Conservation (phyloP, 2,113 vertebrate species). For the Agapornis roseicollis region DNA sequence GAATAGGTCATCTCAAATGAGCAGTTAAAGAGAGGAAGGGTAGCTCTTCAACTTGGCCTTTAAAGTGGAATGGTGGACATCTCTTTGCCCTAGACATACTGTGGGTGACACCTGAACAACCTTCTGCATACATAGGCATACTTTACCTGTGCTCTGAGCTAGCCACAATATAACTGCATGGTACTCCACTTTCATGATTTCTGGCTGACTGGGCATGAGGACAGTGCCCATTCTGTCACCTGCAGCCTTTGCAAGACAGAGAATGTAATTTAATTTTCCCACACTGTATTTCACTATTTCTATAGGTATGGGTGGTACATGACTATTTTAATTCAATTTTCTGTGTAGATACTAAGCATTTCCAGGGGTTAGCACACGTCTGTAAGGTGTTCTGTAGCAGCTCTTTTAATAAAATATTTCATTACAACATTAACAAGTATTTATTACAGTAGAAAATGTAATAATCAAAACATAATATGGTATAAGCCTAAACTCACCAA, state of each 20-base stretch:
- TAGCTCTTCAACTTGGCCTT: neutral
- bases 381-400: neutral
- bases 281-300: neutral
- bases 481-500: neutral
- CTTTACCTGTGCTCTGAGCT: neutral
- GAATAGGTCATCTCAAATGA: neutral
- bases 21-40: neutral
- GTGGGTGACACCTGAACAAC: neutral
- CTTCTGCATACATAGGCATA: neutral
- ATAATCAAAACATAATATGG: neutral
- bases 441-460: neutral
- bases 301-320: neutral
- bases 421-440: neutral
- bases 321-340: neutral
- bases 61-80: no score
- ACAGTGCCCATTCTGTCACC: neutral
- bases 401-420: neutral
- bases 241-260: neutral
- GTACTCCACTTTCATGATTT: neutral
- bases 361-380: neutral
- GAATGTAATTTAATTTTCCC: neutral
- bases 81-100: neutral
- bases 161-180: neutral
- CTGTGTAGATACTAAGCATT: neutral
- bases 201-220: neutral